A percentile compares a stretch with the other conserved stretches of the same genome.
phyloP scores from a whole-genome alignment of 2,113 vertebrate species.

The Neodon shergylaensis region DNA sequence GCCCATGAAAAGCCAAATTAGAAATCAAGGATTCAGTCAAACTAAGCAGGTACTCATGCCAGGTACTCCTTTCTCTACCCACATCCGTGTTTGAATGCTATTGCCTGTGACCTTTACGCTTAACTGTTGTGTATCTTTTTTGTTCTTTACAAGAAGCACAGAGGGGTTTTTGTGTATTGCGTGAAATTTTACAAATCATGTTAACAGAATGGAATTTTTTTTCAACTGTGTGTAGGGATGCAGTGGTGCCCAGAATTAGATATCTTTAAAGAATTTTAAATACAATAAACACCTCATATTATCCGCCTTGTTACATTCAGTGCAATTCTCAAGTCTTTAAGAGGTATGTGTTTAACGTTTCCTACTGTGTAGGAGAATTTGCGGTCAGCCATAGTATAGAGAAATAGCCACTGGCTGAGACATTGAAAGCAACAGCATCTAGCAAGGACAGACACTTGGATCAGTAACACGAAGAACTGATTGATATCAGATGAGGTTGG shows the following conservation, averaged over 20 bases:
- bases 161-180: constrained; percentile 88
- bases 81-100: constrained; percentile 99
- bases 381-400: constrained; percentile 83
- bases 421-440: constrained; percentile 77
- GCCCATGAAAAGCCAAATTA: constrained; percentile 99
- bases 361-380: constrained; percentile 90
- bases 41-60: constrained; percentile 99
- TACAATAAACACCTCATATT: constrained; percentile 90
- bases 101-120: constrained; percentile 98
- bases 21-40: constrained; percentile 99
- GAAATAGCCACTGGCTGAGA: constrained; percentile 83
- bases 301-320: constrained; percentile 91
- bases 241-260: constrained; percentile 93
- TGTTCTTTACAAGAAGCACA: constrained; percentile 88
- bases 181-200: constrained; percentile 86
- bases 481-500: constrained; percentile 71
- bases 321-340: constrained; percentile 91
- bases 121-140: constrained; percentile 90
- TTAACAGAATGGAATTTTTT: constrained; percentile 91
- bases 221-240: constrained; percentile 91
- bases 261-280: constrained; percentile 91
- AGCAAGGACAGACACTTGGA: constrained; percentile 76
- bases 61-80: constrained; percentile 99
- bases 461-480: constrained; percentile 74
- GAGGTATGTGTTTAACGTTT: constrained; percentile 92